These are phyloP conservation scores for Geranospiza caerulescens DNA, from an alignment of 2,797 vertebrate genomes.

Conservation along the genomic window DNA sequence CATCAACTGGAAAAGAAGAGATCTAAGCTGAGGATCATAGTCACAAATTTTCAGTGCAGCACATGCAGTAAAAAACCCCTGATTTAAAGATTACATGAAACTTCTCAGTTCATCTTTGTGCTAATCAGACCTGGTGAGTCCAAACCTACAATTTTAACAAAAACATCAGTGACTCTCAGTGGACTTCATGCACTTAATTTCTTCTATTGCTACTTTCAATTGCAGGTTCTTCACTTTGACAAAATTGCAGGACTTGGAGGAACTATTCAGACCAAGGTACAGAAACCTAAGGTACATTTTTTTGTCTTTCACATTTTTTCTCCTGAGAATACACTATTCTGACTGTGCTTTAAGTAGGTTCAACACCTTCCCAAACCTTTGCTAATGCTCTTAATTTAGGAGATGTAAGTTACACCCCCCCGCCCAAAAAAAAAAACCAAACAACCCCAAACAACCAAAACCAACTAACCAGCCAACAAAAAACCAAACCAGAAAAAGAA, in stretches of 20 bases:
- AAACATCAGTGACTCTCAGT: neutral
- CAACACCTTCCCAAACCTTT: neutral
- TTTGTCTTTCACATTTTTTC: neutral
- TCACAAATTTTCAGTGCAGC: neutral
- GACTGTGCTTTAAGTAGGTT: neutral
- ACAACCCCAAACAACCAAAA: no score
- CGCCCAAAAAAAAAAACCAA: no score
- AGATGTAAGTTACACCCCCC: neutral
- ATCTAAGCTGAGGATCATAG: neutral
- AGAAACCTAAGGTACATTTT: conserved; percentile 45
- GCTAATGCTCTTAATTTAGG: neutral
- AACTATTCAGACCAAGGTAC: conserved; percentile 1
- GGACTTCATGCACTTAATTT: neutral
- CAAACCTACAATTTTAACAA: neutral
- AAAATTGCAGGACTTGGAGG: conserved; percentile 57
- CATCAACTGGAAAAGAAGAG: neutral
- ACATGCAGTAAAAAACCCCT: neutral
- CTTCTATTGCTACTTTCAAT: neutral
- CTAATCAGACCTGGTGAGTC: neutral
- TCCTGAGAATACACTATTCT: neutral
- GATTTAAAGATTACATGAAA: neutral
- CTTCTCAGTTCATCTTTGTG: neutral
- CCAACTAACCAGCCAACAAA: no score
- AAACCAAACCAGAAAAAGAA: neutral
- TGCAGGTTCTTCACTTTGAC: conserved; percentile 66